These are phyloP conservation scores for Caenorhabditis panamensis DNA, from an alignment of 2,888 invertebrate genomes.

Conservation along the genomic window DNA sequence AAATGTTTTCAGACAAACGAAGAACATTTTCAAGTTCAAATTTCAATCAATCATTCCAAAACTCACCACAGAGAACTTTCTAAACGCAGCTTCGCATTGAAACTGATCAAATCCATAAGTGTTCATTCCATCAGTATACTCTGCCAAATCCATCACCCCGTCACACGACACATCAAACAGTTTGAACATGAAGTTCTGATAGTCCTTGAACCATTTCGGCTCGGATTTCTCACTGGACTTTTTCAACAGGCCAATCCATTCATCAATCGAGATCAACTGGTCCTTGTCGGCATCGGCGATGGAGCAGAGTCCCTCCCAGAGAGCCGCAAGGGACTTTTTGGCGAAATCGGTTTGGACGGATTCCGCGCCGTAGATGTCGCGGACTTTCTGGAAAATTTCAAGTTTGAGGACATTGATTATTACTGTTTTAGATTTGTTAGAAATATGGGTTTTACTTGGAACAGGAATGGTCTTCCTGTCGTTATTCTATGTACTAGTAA, in stretches of 20 bases:
- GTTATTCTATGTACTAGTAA: too few species aligned
- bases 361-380: slow-evolving; percentile 81
- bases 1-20: too few species aligned
- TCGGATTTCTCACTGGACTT: slow-evolving; percentile 70
- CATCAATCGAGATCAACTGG: slow-evolving; percentile 76
- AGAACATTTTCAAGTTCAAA: not conserved
- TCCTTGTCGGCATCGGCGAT: slow-evolving; percentile 75
- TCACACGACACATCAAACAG: slow-evolving; percentile 81
- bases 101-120: slow-evolving; percentile 73
- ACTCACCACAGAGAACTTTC: slow-evolving; percentile 70
- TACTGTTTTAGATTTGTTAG: not conserved
- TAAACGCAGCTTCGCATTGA: slow-evolving; percentile 74
- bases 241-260: slow-evolving; percentile 75
- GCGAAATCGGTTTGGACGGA: slow-evolving; percentile 78
- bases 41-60: too few species aligned
- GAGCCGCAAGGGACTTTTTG: slow-evolving; percentile 74
- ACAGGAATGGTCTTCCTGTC: too few species aligned
- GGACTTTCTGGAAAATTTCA: slow-evolving; percentile 75
- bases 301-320: slow-evolving; percentile 79
- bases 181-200: slow-evolving; percentile 80
- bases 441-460: too few species aligned
- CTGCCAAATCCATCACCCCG: slow-evolving; percentile 78
- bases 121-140: slow-evolving; percentile 80
- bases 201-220: slow-evolving; percentile 79
- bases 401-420: too few species aligned